These are phyloP conservation scores for Stomorhina lunata DNA, from an alignment of 2,888 invertebrate species.

Conservation along the genomic window DNA sequence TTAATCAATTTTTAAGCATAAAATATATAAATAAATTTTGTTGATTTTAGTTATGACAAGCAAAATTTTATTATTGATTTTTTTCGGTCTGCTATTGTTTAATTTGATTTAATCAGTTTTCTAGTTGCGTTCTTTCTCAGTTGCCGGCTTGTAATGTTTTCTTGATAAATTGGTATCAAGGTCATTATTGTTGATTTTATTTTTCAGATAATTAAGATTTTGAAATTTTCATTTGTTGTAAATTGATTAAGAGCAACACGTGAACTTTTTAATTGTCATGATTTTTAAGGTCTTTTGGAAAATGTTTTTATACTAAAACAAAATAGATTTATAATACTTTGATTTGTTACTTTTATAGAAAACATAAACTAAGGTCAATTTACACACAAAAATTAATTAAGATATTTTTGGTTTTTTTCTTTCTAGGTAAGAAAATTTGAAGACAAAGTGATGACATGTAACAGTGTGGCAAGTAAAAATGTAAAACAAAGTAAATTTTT, in stretches of 20 bases:
- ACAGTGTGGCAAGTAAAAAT: too few relatives aligned
- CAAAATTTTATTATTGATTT: neutral
- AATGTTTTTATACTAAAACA: neutral
- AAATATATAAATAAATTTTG: too few relatives aligned
- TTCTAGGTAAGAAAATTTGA: neutral
- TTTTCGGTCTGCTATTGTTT: neutral
- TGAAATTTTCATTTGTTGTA: neutral
- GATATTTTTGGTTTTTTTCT: neutral
- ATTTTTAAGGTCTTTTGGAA: neutral
- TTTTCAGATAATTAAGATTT: neutral
- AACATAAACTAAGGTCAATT: neutral
- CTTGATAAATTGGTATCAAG: slow-evolving; percentile 15
- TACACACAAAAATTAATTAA: neutral
- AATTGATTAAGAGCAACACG: neutral
- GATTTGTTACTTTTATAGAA: neutral
- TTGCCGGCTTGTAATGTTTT: neutral
- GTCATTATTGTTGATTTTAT: slow-evolving; percentile 15
- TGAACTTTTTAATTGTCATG: neutral
- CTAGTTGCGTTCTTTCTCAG: neutral
- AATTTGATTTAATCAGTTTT: too few relatives aligned
- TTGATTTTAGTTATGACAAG: neutral
- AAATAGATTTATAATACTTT: neutral
- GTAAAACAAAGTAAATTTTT: too few relatives aligned
- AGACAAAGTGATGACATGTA: neutral
- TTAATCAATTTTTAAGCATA: too few relatives aligned